A percentile compares a stretch with the other conserved stretches of the same genome.
Conservation (phyloP, 2,888 invertebrate genomes). For the Clitarchus hookeri region DNA sequence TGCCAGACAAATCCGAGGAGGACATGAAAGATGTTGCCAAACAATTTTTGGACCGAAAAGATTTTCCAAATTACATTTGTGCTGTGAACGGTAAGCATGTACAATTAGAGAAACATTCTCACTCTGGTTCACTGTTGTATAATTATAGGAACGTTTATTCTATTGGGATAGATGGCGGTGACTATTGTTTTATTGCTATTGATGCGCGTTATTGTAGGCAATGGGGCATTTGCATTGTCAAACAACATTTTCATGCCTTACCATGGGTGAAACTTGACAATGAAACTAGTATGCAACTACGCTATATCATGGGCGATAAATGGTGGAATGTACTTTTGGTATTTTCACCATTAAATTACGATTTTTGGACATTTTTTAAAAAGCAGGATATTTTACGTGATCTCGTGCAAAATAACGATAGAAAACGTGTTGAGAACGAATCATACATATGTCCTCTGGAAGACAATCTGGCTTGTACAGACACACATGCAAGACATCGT, state of each 20-base stretch:
- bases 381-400: too few species aligned
- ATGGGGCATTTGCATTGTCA: conserved; percentile 5
- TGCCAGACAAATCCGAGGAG: conserved; percentile 22
- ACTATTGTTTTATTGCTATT: not conserved
- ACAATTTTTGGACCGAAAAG: not conserved
- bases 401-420: too few species aligned
- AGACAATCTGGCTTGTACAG: too few species aligned
- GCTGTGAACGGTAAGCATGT: not conserved
- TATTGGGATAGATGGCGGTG: not conserved
- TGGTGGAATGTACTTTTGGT: too few species aligned
- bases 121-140: not conserved
- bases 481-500: too few species aligned
- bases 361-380: too few species aligned
- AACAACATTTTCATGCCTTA: not conserved
- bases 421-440: too few species aligned
- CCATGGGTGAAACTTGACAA: not conserved
- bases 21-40: not conserved
- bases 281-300: not conserved
- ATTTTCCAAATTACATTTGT: not conserved
- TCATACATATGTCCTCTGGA: too few species aligned
- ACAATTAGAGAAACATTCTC: not conserved
- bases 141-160: not conserved
- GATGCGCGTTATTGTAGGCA: conserved; percentile 4
- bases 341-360: too few species aligned
- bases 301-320: not conserved